Base-by-base conservation (phyloP, 2,113 vertebrate species). In the Procapra przewalskii region DNA sequence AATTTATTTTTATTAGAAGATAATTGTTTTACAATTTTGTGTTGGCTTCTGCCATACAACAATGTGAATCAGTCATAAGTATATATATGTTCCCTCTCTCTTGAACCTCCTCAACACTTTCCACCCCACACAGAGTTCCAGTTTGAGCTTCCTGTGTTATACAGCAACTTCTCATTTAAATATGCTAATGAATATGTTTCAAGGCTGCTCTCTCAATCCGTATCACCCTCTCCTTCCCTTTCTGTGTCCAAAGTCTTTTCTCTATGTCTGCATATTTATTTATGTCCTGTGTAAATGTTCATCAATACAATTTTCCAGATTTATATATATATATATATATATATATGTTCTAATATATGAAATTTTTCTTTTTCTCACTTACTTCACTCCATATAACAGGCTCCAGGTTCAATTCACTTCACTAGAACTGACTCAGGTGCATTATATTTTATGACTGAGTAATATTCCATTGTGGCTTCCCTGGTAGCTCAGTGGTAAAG, bases 271-370 rank as follows among this genome's bases (percentile, higher is more conserved):
- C n/a, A 40, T 75, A n/a, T 40, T 11, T 75, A 71, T 71, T 71
- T 71, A 36, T 75, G 67, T 75, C 67, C 19, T 75, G 5, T 40
- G 11, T 36, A 71, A 40, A 71, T 0, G 67, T 40, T 71, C 67
- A 75, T 75, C 10, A 75, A 36, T 25, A 75, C 0, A 75, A 40
- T 75, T 75, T 75, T 75, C 19, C 36, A 75, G 36, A 75, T 75
- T 67, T 0, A n/a, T n/a, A n/a, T n/a, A n/a, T 71, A 23, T 23
- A 36, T 21, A 71, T 23, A 40, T 40, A 12, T 67, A 2, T n/a
- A 10, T 71, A 2, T 67, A n/a, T 36, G 4, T 71, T 36, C 36
- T 75, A 40, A 13, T 75, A 75, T 13, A 40, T 6, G 19, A 75
- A 75, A 3, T 13, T 21, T 71, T 75, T 23, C 19, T 75, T 36